Evolutionary conservation across 1,140 invertebrate species (phyloP), one percentile per base, ranked within the genome.

Genomic region (Augochlora pura): DNA sequence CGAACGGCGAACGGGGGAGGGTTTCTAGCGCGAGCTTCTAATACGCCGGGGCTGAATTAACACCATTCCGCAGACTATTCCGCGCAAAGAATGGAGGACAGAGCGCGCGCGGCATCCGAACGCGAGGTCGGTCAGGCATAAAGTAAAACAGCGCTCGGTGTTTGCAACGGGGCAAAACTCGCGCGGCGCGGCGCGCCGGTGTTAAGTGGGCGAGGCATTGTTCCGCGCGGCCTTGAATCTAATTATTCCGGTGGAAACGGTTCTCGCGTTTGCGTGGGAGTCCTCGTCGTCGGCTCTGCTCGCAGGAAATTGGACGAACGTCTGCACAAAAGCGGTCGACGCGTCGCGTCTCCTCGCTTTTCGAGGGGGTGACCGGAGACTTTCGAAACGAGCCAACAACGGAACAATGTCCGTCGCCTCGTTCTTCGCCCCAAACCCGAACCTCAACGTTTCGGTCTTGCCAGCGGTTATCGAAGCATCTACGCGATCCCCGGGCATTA

Each of bases 211-310:
- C 81, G 76, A 85, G 84, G 68, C 80, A 88, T 87, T 87, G 86
- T 86, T 82, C 73, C 65, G 54, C 21, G 69, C 77, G 87, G 77
- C 87, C 87, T 88, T 88, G 87, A 75, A 86, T 86, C 80, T 84
- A 87, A 87, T 88, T 88, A 88, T 88, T 88, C 83, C 60, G 62
- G 60, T 82, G 77, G 65, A 86, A 82, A 76, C 69, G 57, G 80
- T 65, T 77, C 71, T 76, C 67, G 78, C 63, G 66, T 75, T 49
- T 42, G 54, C 70, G 81, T 67, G 71, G 65, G 77, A 59, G 80
- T 75, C 1, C 6, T 7, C 23, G 49, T 67, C 9, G 69, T 27
- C 70, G 59, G 18, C 49, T 16, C 4, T 25, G 64, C n/a, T 32
- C 39, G 72, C 67, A 77, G 73, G 79, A 83, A 81, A 83, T 81